These are phyloP conservation scores for Chiridota heheva DNA, from an alignment of 35 echinoderm and acorn worm species.

Conservation along the genomic window DNA sequence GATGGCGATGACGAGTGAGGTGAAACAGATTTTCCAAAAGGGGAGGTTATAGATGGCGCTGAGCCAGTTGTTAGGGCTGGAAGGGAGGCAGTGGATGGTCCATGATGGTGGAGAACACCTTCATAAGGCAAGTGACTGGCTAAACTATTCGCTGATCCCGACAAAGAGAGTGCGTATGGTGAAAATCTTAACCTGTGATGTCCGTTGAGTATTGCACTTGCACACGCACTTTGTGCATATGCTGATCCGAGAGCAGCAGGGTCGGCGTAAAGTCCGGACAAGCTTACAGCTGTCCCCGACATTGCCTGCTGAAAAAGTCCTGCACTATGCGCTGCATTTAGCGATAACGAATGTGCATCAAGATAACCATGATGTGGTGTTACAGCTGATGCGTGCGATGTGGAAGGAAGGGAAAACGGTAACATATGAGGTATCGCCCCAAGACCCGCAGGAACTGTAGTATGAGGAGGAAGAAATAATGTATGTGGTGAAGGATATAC, in stretches of 20 bases:
- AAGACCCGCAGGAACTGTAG: conserved; percentile 57
- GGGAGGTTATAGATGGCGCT: conserved; percentile 38
- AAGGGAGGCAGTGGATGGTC: conserved; percentile 28
- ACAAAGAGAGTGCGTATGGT: conserved; percentile 75
- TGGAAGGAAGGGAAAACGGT: conserved; percentile 61
- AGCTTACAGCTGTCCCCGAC: conserved; percentile 23
- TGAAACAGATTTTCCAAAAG: conserved; percentile 28
- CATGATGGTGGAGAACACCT: conserved; percentile 54
- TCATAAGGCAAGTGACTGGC: conserved; percentile 81
- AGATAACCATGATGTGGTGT: conserved; percentile 61
- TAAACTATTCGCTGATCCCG: conserved; percentile 74
- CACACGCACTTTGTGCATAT: conserved; percentile 78
- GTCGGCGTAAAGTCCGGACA: conserved; percentile 70
- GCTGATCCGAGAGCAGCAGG: conserved; percentile 70
- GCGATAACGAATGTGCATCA: conserved; percentile 59
- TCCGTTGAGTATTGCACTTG: conserved; percentile 99
- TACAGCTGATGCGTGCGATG: conserved; percentile 58
- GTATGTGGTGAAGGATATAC: conserved; percentile 85
- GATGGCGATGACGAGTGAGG: conserved; percentile 66
- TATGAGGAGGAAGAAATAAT: conserved; percentile 77
- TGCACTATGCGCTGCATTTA: conserved; percentile 59
- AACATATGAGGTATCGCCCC: conserved; percentile 77
- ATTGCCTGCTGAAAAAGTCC: conserved; percentile 25
- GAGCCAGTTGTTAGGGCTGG: conserved; percentile 25
- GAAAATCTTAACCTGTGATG: conserved; percentile 93